Conservation (phyloP, 2,797 vertebrate genomes). For the Tokudaia muenninki region DNA sequence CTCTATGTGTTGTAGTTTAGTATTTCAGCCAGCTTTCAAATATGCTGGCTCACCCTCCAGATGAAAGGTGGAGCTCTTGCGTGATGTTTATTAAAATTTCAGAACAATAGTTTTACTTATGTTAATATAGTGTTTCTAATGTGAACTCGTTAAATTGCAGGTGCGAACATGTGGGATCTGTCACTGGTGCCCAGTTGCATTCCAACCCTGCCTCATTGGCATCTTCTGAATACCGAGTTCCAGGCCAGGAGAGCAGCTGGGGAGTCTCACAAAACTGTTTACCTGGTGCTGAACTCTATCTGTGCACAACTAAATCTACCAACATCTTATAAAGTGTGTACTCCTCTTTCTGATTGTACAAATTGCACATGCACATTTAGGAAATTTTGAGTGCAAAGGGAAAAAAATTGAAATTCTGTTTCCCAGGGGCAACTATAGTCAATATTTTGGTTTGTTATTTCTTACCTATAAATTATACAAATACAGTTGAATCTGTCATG, state of each 20-base stretch:
- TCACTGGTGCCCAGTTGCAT: background rate
- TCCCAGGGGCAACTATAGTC: background rate
- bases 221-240: background rate
- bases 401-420: conserved; percentile 30
- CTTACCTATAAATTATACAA: background rate
- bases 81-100: conserved; percentile 67
- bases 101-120: conserved; percentile 62
- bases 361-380: background rate
- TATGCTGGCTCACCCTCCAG: conserved; percentile 38
- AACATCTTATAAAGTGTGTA: background rate
- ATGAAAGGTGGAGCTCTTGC: conserved; percentile 39
- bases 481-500: conserved; percentile 10
- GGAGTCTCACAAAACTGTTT: conserved; percentile 45
- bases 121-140: conserved; percentile 16
- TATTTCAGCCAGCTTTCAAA: conserved; percentile 61
- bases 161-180: conserved; percentile 38
- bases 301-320: background rate
- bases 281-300: background rate
- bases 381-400: background rate
- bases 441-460: conserved; percentile 36
- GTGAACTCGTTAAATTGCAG: conserved; percentile 67
- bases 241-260: conserved; percentile 22
- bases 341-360: conserved; percentile 10
- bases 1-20: conserved; percentile 12
- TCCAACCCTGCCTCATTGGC: conserved; percentile 31